Evolutionary conservation across 2,888 invertebrate species (phyloP).

Genomic region (Thecophora atra): DNA sequence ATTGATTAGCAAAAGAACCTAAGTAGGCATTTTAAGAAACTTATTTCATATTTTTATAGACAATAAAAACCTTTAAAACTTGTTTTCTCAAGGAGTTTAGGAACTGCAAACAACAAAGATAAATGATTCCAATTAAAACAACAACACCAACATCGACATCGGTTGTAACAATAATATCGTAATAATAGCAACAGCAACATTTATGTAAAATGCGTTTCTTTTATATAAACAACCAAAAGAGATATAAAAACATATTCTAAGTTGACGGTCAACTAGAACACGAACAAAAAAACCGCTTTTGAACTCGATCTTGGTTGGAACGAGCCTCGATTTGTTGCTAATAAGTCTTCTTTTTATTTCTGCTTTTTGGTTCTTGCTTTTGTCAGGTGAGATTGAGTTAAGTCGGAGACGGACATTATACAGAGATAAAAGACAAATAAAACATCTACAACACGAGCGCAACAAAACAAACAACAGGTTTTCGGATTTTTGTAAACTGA

Average conservation of each 20-base stretch:
- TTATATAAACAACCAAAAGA: too few species aligned
- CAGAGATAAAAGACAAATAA: conserved; percentile 40
- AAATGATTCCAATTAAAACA: too few species aligned
- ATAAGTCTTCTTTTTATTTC: not conserved
- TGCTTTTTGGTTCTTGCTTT: not conserved
- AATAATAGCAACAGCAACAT: conserved; percentile 25
- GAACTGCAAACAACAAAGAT: too few species aligned
- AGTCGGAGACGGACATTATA: not conserved
- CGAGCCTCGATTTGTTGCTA: not conserved
- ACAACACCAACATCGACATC: too few species aligned
- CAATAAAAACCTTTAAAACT: too few species aligned
- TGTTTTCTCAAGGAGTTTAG: too few species aligned
- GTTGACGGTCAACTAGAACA: conserved; percentile 19
- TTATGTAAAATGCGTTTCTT: conserved; percentile 27
- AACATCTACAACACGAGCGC: conserved; percentile 38
- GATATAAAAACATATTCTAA: too few species aligned
- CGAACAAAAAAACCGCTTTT: not conserved
- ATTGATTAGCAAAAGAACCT: too few species aligned
- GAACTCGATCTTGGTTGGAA: conserved; percentile 2
- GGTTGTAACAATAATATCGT: not conserved
- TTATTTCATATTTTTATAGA: too few species aligned
- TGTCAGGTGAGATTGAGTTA: not conserved
- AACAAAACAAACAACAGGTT: too few species aligned
- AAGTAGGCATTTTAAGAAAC: too few species aligned
- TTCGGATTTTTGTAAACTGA: too few species aligned